These are phyloP conservation scores for Rhagium mordax DNA, from an alignment of 2,888 invertebrate genomes.

Conservation along the genomic window DNA sequence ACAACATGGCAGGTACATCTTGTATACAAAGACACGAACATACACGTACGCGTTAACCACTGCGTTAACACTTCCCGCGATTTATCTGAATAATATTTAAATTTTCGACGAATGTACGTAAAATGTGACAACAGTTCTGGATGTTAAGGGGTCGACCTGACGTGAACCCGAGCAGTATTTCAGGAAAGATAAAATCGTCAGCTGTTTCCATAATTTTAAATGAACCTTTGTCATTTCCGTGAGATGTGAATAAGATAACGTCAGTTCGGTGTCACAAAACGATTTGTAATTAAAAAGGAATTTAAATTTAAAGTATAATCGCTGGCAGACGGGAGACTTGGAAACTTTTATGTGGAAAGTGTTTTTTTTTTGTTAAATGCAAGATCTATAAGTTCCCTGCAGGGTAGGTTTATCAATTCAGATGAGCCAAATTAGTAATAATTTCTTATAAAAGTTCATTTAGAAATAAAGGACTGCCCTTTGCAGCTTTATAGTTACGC, in stretches of 20 bases:
- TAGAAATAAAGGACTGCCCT: background rate
- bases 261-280: conserved; percentile 8
- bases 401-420: background rate
- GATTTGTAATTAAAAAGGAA: conserved; percentile 26
- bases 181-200: conserved; percentile 31
- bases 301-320: conserved; percentile 25
- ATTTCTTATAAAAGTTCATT: background rate
- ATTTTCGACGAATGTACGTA: conserved; percentile 14
- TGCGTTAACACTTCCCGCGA: background rate
- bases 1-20: too few relatives aligned
- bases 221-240: conserved; percentile 32
- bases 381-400: background rate
- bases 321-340: background rate
- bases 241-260: conserved; percentile 23
- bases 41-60: too few relatives aligned
- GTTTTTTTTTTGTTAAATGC: background rate
- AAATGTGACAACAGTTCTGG: conserved; percentile 15
- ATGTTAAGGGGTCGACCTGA: conserved; percentile 13
- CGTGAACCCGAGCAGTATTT: conserved; percentile 25
- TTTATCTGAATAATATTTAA: conserved; percentile 17
- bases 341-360: background rate
- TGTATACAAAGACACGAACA: too few relatives aligned
- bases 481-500: too few relatives aligned
- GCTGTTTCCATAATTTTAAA: conserved; percentile 31
- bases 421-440: background rate